Conservation (phyloP, 2,113 vertebrate species). For the Scortum barcoo region DNA sequence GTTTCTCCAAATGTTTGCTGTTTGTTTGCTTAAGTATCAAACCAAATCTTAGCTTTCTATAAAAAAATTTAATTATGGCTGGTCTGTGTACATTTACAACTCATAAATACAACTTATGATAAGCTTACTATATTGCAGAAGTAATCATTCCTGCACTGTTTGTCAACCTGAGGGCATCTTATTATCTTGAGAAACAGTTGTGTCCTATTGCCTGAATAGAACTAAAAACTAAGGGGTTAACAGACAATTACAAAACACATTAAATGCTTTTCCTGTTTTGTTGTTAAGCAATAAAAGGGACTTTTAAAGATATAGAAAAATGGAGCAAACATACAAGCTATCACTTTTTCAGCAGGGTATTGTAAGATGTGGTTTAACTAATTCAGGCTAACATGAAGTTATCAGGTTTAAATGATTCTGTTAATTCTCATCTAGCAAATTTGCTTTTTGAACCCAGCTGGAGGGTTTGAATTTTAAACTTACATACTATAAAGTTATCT, state of each 20-base stretch:
- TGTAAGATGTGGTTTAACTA: background rate
- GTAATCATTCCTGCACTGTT: background rate
- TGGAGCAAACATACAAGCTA: background rate
- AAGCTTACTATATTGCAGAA: background rate
- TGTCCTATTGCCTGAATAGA: background rate
- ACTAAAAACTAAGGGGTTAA: background rate
- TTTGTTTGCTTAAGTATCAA: background rate
- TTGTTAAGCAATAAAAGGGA: background rate
- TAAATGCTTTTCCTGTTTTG: too few species aligned
- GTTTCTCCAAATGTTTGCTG: background rate
- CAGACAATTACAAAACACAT: too few species aligned
- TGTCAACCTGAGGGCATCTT: too few species aligned
- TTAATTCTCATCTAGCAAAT: background rate
- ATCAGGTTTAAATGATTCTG: background rate
- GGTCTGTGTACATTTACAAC: too few species aligned
- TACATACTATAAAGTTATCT: too few species aligned
- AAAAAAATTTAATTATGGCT: too few species aligned
- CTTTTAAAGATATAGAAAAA: background rate
- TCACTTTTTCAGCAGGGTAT: background rate
- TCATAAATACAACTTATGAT: too few species aligned
- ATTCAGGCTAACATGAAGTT: background rate
- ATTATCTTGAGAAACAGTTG: background rate
- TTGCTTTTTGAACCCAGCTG: too few species aligned
- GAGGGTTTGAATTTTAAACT: background rate
- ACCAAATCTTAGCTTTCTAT: background rate